Base-by-base conservation (phyloP, 1,140 invertebrate genomes). In the Brachionus paranguensis region DNA sequence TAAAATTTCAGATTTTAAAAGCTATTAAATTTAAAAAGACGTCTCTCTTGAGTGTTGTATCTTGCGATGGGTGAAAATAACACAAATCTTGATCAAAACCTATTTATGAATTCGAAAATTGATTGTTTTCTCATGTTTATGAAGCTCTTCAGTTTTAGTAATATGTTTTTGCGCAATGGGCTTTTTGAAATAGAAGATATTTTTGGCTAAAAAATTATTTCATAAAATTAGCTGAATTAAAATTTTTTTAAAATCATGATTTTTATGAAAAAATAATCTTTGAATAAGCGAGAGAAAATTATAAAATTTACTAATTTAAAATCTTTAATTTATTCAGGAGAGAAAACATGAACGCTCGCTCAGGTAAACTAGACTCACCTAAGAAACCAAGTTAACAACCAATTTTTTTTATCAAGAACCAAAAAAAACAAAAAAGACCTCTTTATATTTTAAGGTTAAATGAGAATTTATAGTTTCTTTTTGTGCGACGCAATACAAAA, bases 211-310 rank as follows among this genome's bases (percentile, higher is more conserved):
- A 72, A 72, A 72, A 20, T 43, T 17, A 24, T 43, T 43, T 20
- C 17, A 17, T 43, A 72, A 17, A 41, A 41, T 72, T 72, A 41
- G 29, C n/a, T 72, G 68, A 72, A 72, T 43, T 41, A 41, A 72
- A 72, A 72, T 43, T 41, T 72, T 72, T 68, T 33, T 68, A 68
- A 68, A 68, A 68, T 72, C 68, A 72, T 72, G 68, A 72, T 72
- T 72, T 72, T 37, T 17, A 41, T 72, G 33, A 43, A 20, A 43
- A 72, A 72, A 72, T 72, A 72, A 72, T 72, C 33, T 41, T 20
- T 72, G 68, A 72, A 72, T 20, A 41, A 41, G n/a, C 14, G 43
- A 43, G n/a, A 20, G 17, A 72, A 72, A 72, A 72, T 68, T 68
- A 68, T 41, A 33, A 68, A 68, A 33, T 68, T 68, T 68, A 33